Percentiles rank a stretch among this genome's conserved stretches.
Evolutionary conservation across 2,113 vertebrate species (phyloP).

Genomic region (Colossoma macropomum): DNA sequence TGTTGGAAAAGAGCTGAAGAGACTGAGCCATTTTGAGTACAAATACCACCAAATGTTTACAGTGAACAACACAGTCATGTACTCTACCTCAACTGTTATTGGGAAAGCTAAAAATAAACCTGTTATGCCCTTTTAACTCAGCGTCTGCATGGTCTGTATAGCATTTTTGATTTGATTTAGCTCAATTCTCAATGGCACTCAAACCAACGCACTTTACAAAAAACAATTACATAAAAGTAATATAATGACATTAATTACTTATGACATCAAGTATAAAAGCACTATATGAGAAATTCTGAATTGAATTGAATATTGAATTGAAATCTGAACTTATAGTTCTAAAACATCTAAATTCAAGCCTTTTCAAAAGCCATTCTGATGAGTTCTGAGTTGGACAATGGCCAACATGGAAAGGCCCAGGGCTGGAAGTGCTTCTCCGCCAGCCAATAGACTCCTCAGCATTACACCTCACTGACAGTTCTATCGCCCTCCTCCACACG

Average conservation of each 20-base stretch:
- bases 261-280: no score
- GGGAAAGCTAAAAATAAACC: conserved; percentile 41
- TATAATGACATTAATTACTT: background rate
- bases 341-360: background rate
- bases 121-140: conserved; percentile 21
- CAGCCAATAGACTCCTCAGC: conserved; percentile 37
- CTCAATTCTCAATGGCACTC: background rate
- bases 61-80: background rate
- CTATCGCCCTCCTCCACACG: conserved; percentile 48
- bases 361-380: background rate
- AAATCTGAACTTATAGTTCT: no score
- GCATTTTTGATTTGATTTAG: background rate
- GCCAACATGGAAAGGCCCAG: background rate
- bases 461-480: conserved; percentile 66
- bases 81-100: background rate
- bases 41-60: conserved; percentile 5
- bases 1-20: background rate
- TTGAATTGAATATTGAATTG: no score
- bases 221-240: background rate
- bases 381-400: background rate
- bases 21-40: background rate
- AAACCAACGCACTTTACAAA: background rate
- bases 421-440: background rate
- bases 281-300: no score
- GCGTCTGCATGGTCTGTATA: conserved; percentile 4